Conservation (phyloP, 2,797 vertebrate species). For the Cheirogaleus major region DNA sequence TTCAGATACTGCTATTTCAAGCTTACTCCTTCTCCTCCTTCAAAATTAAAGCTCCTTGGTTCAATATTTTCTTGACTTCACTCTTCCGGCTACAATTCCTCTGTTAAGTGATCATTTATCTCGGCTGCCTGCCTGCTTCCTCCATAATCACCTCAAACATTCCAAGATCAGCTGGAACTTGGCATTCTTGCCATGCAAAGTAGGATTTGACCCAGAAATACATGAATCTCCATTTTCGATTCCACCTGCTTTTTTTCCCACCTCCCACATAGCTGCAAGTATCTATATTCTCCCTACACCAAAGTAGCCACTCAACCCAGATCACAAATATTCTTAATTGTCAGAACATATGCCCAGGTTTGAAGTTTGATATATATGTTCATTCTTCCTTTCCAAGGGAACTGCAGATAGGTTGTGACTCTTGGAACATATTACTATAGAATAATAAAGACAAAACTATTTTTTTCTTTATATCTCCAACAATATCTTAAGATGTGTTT, state of each 20-base stretch:
- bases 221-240: constrained; percentile 51
- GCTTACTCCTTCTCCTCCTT: constrained; percentile 34
- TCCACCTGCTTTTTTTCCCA: constrained; percentile 40
- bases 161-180: constrained; percentile 65
- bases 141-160: constrained; percentile 62
- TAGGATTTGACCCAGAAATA: constrained; percentile 62
- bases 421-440: not conserved
- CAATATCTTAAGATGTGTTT: not conserved
- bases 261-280: constrained; percentile 15
- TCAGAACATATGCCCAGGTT: constrained; percentile 10
- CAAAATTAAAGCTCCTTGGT: constrained; percentile 55
- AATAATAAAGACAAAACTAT: not conserved
- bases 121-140: constrained; percentile 1
- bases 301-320: constrained; percentile 33
- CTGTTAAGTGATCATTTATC: constrained; percentile 62
- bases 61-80: constrained; percentile 42
- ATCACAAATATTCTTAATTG: not conserved
- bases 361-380: not conserved
- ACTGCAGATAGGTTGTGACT: not conserved
- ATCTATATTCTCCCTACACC: not conserved
- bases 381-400: not conserved
- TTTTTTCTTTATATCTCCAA: not conserved
- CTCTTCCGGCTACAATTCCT: not conserved
- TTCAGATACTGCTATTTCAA: constrained; percentile 14
- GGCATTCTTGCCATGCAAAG: constrained; percentile 54